phyloP scores from a whole-genome alignment of 2,113 vertebrate genomes.

The Toxotes chatareus region DNA sequence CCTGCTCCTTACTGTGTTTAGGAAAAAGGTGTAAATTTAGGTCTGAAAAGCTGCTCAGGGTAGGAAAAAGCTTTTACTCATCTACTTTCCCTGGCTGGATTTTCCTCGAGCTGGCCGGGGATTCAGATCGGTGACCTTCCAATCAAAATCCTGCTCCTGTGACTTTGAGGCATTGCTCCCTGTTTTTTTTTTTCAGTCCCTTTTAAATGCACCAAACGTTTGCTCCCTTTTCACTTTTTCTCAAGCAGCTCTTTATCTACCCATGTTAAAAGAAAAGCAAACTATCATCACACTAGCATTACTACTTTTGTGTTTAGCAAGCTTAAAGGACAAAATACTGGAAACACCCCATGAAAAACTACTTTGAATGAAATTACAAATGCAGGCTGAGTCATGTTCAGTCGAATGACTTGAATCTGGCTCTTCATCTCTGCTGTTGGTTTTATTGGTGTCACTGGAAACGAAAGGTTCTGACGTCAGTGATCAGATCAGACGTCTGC shows the following conservation, averaged over 20 bases:
- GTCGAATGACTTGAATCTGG: not conserved
- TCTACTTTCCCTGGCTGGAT: conserved; percentile 12
- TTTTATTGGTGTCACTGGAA: conserved; percentile 11
- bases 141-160: conserved; percentile 23
- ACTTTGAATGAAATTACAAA: not conserved
- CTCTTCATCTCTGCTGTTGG: not conserved
- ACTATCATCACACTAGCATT: not conserved
- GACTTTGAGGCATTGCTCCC: conserved; percentile 29
- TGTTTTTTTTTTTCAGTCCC: not conserved
- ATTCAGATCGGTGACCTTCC: conserved; percentile 43
- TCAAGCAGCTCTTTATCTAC: not conserved
- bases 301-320: not conserved
- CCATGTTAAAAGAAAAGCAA: not conserved
- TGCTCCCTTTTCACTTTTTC: not conserved
- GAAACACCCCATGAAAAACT: not conserved
- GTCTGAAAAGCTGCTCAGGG: conserved; percentile 1
- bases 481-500: not conserved
- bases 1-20: not conserved
- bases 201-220: conserved; percentile 16
- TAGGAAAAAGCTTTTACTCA: conserved; percentile 14
- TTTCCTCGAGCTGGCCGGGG: not conserved
- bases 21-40: conserved; percentile 4
- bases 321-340: not conserved
- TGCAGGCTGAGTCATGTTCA: conserved; percentile 24
- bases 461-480: conserved; percentile 2